These are phyloP conservation scores for Nemurella pictetii DNA, from an alignment of 2,888 invertebrate species.

Conservation along the genomic window DNA sequence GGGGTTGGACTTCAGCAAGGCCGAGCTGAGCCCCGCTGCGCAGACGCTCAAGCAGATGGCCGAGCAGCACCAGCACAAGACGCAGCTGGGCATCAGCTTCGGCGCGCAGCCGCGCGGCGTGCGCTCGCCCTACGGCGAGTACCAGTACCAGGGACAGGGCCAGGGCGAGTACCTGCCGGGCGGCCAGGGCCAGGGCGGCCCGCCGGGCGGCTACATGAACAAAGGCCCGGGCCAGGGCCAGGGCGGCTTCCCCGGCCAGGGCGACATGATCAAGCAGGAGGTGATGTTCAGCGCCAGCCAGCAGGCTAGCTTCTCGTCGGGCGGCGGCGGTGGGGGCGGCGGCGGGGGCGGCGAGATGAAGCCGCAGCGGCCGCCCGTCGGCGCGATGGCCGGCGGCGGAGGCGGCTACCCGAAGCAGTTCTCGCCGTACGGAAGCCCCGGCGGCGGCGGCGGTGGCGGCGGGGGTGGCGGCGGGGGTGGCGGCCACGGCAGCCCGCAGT, in stretches of 20 bases:
- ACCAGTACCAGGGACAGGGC: constrained; percentile 54
- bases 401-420: constrained; percentile 55
- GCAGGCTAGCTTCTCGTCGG: constrained; percentile 35
- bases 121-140: constrained; percentile 64
- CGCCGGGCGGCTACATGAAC: constrained; percentile 31
- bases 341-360: neutral
- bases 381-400: neutral
- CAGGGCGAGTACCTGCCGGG: constrained; percentile 8
- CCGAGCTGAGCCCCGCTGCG: constrained; percentile 87
- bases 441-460: constrained; percentile 51
- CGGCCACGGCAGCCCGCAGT: constrained; percentile 52
- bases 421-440: constrained; percentile 68
- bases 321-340: constrained; percentile 25
- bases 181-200: neutral
- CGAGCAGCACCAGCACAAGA: constrained; percentile 91
- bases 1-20: constrained; percentile 54
- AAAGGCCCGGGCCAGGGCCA: constrained; percentile 33
- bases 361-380: constrained; percentile 26
- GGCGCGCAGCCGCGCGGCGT: constrained; percentile 48
- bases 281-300: constrained; percentile 43
- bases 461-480: constrained; percentile 54
- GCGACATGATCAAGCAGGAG: constrained; percentile 45
- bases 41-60: constrained; percentile 97
- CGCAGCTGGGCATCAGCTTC: constrained; percentile 64
- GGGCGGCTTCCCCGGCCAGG: constrained; percentile 30